Evolutionary conservation across 2,113 vertebrate species (phyloP).

Genomic region (Phaetusa simplex): DNA sequence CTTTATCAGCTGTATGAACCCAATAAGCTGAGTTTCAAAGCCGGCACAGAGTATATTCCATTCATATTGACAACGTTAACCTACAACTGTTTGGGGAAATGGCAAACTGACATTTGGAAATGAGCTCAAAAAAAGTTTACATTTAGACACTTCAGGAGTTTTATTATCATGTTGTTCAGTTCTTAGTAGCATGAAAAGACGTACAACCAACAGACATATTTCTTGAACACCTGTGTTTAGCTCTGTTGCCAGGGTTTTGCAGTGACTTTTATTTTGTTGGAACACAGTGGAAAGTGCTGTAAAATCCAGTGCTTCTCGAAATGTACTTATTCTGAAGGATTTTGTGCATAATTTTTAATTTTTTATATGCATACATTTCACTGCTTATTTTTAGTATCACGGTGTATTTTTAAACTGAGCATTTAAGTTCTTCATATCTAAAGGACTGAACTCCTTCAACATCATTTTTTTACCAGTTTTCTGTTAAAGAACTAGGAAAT

Average conservation of each 20-base stretch:
- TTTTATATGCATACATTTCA: not conserved
- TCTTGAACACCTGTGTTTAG: not conserved
- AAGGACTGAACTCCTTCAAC: not conserved
- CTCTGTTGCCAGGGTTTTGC: not conserved
- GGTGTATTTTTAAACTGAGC: not conserved
- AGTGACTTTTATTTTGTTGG: not conserved
- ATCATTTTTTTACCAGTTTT: not conserved
- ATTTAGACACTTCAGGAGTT: not conserved
- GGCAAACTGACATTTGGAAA: not conserved
- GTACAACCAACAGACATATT: not conserved
- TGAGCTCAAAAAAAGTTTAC: not conserved
- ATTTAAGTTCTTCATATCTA: not conserved
- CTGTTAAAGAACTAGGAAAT: not conserved
- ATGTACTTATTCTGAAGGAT: not conserved
- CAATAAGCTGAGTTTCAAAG: not conserved
- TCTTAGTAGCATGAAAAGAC: not conserved
- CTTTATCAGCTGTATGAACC: not conserved
- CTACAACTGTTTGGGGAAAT: not conserved
- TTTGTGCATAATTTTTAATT: not conserved
- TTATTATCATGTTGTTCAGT: not conserved
- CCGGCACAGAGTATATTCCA: not conserved
- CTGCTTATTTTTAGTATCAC: not conserved
- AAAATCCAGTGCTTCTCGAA: not conserved
- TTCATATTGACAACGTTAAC: fast-evolving
- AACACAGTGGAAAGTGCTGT: not conserved